Percentiles rank a stretch among this genome's conserved stretches.
These are phyloP conservation scores for Amblyjoppa fuscipennis DNA, from an alignment of 2,888 invertebrate species.

Conservation along the genomic window DNA sequence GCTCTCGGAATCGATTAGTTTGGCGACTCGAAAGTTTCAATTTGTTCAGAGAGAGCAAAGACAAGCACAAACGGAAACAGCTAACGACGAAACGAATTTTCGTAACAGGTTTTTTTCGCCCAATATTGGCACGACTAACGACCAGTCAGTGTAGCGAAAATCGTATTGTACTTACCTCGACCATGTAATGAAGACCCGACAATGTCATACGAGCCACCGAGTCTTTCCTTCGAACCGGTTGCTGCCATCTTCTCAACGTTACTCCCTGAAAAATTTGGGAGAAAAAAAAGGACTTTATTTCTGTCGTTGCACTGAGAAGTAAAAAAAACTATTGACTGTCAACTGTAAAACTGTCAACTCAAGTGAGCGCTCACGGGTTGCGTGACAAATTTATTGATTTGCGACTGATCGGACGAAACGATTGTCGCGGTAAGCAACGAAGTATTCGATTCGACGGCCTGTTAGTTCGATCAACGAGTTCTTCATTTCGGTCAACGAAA, in stretches of 20 bases:
- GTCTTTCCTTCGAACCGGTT: constrained; percentile 89
- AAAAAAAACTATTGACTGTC: too few relatives aligned
- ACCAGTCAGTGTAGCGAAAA: neutral
- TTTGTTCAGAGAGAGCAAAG: constrained; percentile 10
- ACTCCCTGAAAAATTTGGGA: constrained; percentile 87
- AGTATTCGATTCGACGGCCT: too few relatives aligned
- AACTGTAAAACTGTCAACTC: too few relatives aligned
- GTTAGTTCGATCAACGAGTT: too few relatives aligned
- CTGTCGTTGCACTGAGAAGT: neutral
- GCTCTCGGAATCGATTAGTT: constrained; percentile 28
- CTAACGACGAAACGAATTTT: constrained; percentile 21
- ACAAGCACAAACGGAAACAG: neutral
- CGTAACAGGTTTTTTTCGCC: neutral
- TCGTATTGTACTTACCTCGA: constrained; percentile 88
- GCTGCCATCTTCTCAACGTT: constrained; percentile 84
- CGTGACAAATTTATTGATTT: too few relatives aligned
- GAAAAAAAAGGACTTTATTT: constrained; percentile 57
- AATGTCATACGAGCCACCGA: constrained; percentile 94
- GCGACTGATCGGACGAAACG: too few relatives aligned
- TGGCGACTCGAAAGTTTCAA: constrained; percentile 40
- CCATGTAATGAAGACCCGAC: constrained; percentile 92
- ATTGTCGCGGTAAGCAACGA: too few relatives aligned
- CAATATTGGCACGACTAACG: constrained; percentile 51
- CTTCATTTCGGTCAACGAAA: too few relatives aligned
- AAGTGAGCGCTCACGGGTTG: neutral